Base-by-base conservation (phyloP, 2,888 invertebrate species). In the Lissonota sp. region DNA sequence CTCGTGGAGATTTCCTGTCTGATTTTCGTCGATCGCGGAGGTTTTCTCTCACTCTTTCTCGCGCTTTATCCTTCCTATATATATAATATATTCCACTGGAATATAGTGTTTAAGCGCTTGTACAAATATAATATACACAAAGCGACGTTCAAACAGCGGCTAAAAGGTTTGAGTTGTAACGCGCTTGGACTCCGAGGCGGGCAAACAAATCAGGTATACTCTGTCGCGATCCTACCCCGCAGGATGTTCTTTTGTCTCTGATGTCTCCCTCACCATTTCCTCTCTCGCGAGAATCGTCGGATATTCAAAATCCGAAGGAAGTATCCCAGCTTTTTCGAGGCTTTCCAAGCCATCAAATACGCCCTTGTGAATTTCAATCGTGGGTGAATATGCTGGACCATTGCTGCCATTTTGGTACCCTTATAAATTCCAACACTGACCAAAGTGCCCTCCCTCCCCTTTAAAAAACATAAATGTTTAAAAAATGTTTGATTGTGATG, bases 161-260 rank as follows among this genome's bases (percentile, higher is more conserved):
- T 91, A 91, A 91, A 91, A 91, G 91, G 91, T 91, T 91, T 91
- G 90, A 91, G 91, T 90, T 91, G 91, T 91, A 91, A 91, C 89
- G 90, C 90, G 90, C 88, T 89, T 88, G 90, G 88, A 88, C 87
- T 88, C 90, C 88, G 87, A 85, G 87, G 87, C 88, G 83, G 83
- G 89, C 88, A 91, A 91, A 91, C 89, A 90, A 89, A 87, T 88
- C 87, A 85, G 86, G 88, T 87, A n/a, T n/a, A 53, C 14, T 53
- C 88, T 86, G 88, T 87, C 88, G 87, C 88, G 86, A 82, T 86
- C 85, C 83, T 71, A 42, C 62, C 10, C 5, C 39, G 39, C 62
- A 26, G 49, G 57, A 57, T 57, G 71, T 51, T 51, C 42, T 26
- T 44, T 67, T 46, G 69, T 69, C 60, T 60, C 12, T 46, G n/a